Evolutionary conservation across 2,797 vertebrate genomes (phyloP), one percentile per base, ranked within the genome.

Genomic region (Apogon hyalosoma): DNA sequence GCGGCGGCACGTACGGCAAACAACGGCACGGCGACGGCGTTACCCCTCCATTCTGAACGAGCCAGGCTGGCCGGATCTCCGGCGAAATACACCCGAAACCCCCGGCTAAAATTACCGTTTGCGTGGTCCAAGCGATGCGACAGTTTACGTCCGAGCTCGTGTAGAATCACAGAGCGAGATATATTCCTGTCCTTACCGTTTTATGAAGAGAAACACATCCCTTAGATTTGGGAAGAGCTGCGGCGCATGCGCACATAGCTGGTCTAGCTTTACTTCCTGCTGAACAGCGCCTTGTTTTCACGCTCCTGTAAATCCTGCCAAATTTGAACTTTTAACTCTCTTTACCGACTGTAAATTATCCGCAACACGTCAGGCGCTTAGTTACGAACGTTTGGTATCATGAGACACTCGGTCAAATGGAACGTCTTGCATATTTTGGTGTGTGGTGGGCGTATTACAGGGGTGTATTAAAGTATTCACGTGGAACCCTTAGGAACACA

Each of bases 1-100:
- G 93, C 94, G 94, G 93, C 93, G 84, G 92, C 92, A 94, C 93
- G 94, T 92, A 93, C 91, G 62, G 88, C 86, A 78, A 88, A 92
- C 91, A 92, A 91, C 90, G 91, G 87, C 91, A 64, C 92, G 80
- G 79, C 90, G 88, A 80, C 89, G 85, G 88, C 92, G 92, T 72
- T 87, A 79, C 87, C 75, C 87, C 90, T 91, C 92, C 90, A 87
- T 88, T 90, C 88, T 73, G 78, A 51, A 38, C 53, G 84, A 87
- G 85, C 72, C 86, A 56, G 77, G 75, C 82, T 46, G 75, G 52
- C 52, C 52, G 69, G 74, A 43, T 66, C 71, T 67, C 72, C 65
- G 28, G 66, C 49, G 68, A 58, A 12, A 7, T 49, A 24, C 11
- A 38, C 45, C 42, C 60, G 11, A 19, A 39, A 13, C 15, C 8